Percentiles rank a stretch among this genome's conserved stretches.
Evolutionary conservation across 1,140 invertebrate genomes (phyloP).

Genomic region (Lasioglossum albipes): DNA sequence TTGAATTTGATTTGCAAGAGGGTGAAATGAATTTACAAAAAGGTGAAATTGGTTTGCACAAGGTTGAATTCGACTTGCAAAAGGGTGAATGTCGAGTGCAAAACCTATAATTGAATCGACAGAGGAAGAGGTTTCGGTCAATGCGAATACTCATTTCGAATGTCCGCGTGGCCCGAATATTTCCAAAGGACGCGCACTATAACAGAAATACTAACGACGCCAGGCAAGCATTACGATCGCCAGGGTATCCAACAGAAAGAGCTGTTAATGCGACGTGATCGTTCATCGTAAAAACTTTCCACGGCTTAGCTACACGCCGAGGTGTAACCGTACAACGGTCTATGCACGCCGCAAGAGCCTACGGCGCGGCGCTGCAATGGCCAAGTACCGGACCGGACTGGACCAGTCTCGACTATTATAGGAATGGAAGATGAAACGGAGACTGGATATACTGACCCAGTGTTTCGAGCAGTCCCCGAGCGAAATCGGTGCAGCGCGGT

Average conservation of each 20-base stretch:
- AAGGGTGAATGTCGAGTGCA: no score
- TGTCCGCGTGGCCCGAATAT: not conserved
- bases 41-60: no score
- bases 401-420: conserved; percentile 46
- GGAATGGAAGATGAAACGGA: conserved; percentile 47
- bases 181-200: not conserved
- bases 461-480: conserved; percentile 25
- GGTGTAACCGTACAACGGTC: conserved; percentile 31
- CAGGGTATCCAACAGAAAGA: not conserved
- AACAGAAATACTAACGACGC: not conserved
- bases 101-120: no score
- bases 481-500: conserved; percentile 4
- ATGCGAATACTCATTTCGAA: no score
- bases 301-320: conserved; percentile 20
- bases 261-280: conserved; percentile 30
- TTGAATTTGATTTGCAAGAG: no score
- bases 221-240: not conserved
- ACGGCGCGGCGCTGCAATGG: conserved; percentile 12
- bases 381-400: conserved; percentile 11
- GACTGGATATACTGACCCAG: conserved; percentile 52
- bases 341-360: conserved; percentile 7
- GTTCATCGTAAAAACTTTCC: conserved; percentile 41
- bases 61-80: no score
- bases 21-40: no score
- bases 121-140: no score